These are phyloP conservation scores for Thaumetopoea pityocampa DNA, from an alignment of 1,140 invertebrate species.

Conservation along the genomic window DNA sequence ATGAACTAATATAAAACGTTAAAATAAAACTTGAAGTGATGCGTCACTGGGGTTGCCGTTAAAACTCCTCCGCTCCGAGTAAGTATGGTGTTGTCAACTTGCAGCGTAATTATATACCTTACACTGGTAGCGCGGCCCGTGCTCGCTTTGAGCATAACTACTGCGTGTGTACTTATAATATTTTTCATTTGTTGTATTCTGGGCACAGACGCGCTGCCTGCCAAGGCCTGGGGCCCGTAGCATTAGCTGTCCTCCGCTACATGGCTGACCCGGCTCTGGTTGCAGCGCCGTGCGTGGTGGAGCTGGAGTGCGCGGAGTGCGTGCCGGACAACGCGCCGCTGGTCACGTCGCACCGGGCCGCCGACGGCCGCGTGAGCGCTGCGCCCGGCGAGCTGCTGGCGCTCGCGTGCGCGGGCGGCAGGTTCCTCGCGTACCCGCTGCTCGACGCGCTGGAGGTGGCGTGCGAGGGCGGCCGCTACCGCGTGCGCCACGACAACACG, in stretches of 20 bases:
- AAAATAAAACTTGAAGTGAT: too few relatives aligned
- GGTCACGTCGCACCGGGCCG: constrained; percentile 53
- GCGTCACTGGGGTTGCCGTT: too few relatives aligned
- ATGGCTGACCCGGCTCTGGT: too few relatives aligned
- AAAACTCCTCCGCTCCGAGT: too few relatives aligned
- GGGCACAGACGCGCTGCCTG: too few relatives aligned
- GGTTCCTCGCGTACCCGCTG: constrained; percentile 50
- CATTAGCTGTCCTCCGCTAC: too few relatives aligned
- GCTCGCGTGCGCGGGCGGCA: constrained; percentile 51
- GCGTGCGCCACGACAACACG: constrained; percentile 30
- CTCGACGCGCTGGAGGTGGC: constrained; percentile 26
- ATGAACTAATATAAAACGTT: too few relatives aligned
- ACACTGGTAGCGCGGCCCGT: too few relatives aligned
- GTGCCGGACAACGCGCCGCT: constrained; percentile 63
- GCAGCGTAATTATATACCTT: too few relatives aligned
- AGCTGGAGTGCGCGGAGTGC: constrained; percentile 59
- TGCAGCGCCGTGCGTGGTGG: constrained; percentile 51
- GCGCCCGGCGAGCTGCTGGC: constrained; percentile 42
- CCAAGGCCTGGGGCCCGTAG: too few relatives aligned
- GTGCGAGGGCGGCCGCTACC: constrained; percentile 51
- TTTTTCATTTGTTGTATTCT: neutral
- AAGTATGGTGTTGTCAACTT: too few relatives aligned
- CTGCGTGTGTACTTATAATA: neutral
- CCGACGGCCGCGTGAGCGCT: constrained; percentile 26
- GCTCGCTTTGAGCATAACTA: too few relatives aligned